Evolutionary conservation across 2,888 invertebrate genomes (phyloP), one percentile per base, ranked within the genome.

Genomic region (Caradrina kadenii): DNA sequence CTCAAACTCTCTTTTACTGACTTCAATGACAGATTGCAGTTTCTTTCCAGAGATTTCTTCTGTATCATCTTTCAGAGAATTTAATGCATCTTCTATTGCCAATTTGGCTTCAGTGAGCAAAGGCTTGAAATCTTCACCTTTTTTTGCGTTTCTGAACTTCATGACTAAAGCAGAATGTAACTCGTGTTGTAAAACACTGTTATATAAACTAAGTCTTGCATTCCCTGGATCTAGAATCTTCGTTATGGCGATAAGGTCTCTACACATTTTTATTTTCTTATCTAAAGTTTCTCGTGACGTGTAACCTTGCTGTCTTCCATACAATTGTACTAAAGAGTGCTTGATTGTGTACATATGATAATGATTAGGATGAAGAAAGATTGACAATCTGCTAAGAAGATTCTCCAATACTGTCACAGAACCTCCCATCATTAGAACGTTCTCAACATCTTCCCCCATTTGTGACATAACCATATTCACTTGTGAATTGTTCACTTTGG

Each of bases 261-360:
- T 95, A 79, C 98, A 98, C 92, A 98, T 96, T 76, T 96, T 96
- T 2, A 97, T 93, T 91, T 98, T 98, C 79, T 96, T 96, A 13
- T 96, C 95, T 63, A 97, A 90, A 63, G 96, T 94, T 60, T 97
- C 96, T 63, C 96, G 96, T 3, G 96, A 96, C 50, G 97, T 93
- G 79, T 97, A 97, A 31, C 96, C 97, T 53, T 96, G 93, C 75
- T 97, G 97, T 77, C 97, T 96, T 10, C 98, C 98, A 88, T 97
- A 98, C 61, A 98, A 90, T 88, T 98, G 98, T 63, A 98, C 96
- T 42, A 98, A 92, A 0, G 98, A 97, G 91, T 98, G 98, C 84
- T 98, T 98, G 11, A 98, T 96, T 0, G 98, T 97, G 86, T 98
- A 98, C 79, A 98, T 96, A 83, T 98, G 98, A 89, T 98, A 98